phyloP scores from a whole-genome alignment of 2,113 vertebrate genomes.

The Actenoides hombroni region DNA sequence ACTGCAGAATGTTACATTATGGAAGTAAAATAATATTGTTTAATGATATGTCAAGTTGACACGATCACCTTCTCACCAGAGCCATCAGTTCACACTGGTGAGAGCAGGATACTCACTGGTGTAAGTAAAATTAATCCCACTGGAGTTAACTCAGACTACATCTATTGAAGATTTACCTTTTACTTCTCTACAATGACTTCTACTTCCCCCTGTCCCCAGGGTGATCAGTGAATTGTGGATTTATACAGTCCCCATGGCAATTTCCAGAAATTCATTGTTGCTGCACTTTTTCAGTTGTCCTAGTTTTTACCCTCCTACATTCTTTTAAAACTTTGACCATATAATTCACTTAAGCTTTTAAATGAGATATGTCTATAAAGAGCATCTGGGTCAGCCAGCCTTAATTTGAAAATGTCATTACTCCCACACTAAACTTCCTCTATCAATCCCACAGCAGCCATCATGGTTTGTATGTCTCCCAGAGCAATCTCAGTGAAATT shows the following conservation, averaged over 20 bases:
- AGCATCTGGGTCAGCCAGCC: constrained; percentile 20
- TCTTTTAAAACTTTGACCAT: constrained; percentile 16
- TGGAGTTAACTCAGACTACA: not conserved
- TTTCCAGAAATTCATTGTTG: not conserved
- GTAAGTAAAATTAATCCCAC: not conserved
- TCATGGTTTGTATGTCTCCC: not conserved
- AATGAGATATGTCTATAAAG: constrained; percentile 32
- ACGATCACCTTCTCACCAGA: not conserved
- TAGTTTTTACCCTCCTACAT: not conserved
- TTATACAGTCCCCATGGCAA: not conserved
- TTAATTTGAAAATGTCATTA: constrained; percentile 46
- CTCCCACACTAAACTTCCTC: constrained; percentile 12
- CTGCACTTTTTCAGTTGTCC: not conserved
- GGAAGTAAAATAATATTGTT: not conserved
- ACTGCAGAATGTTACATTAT: not conserved
- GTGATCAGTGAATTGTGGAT: not conserved
- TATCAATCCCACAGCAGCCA: constrained; percentile 20
- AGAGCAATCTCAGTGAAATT: not conserved
- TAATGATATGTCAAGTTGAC: not conserved
- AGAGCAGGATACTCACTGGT: not conserved
- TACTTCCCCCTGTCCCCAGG: not conserved
- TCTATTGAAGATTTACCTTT: not conserved
- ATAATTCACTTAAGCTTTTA: constrained; percentile 10
- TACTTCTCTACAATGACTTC: not conserved
- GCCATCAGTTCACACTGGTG: not conserved